Conservation (phyloP, 64 coral and sea anemone genomes). For the Porites australiensis region DNA sequence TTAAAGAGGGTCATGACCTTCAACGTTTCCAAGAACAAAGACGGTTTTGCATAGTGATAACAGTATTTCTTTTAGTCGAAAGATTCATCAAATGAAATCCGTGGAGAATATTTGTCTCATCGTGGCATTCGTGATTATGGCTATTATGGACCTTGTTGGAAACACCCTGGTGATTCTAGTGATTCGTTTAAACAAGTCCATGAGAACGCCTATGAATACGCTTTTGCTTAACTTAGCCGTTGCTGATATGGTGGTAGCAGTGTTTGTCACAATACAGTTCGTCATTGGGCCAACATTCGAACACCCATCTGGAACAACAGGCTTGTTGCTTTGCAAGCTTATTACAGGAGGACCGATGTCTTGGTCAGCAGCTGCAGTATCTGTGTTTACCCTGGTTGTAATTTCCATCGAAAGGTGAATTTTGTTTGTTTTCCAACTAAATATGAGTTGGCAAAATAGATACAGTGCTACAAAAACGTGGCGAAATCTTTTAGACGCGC, state of each 20-base stretch:
- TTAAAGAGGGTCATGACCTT: too few species aligned
- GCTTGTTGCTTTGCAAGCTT: slow-evolving; percentile 3
- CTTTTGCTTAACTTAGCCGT: slow-evolving; percentile 37
- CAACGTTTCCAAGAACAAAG: too few species aligned
- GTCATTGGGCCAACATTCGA: neutral
- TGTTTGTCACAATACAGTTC: slow-evolving; percentile 23
- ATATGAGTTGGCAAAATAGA: too few species aligned
- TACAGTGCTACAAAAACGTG: too few species aligned
- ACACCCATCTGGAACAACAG: slow-evolving; percentile 2
- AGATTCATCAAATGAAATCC: neutral
- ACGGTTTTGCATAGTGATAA: neutral
- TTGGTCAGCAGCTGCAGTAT: slow-evolving; percentile 21
- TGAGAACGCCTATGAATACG: slow-evolving; percentile 26
- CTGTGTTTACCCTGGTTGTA: slow-evolving; percentile 13
- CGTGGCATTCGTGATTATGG: slow-evolving; percentile 17
- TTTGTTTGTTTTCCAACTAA: neutral
- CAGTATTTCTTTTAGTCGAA: neutral
- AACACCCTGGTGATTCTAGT: slow-evolving; percentile 33
- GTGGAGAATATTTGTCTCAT: slow-evolving; percentile 9
- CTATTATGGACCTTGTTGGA: slow-evolving; percentile 14
- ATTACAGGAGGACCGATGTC: slow-evolving; percentile 9
- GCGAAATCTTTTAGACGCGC: too few species aligned
- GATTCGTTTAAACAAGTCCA: slow-evolving; percentile 24
- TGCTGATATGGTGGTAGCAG: slow-evolving; percentile 25
- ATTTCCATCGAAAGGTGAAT: slow-evolving; percentile 38